A percentile compares a stretch with the other conserved stretches of the same genome.
phyloP scores from a whole-genome alignment of 1,140 invertebrate genomes.

The Cyclina sinensis region DNA sequence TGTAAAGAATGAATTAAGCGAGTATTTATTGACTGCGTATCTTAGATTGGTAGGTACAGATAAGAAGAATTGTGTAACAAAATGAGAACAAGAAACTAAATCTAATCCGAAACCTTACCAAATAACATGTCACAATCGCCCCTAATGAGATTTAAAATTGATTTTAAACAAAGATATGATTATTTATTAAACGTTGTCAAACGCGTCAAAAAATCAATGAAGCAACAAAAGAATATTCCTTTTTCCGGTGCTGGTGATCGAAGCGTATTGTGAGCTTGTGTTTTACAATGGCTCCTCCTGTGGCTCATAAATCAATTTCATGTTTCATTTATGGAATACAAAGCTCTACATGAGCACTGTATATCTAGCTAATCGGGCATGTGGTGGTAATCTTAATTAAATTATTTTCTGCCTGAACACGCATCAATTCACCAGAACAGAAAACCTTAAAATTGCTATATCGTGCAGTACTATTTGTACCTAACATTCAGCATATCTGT shows the following conservation, averaged over 20 bases:
- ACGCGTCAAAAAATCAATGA: constrained; percentile 32
- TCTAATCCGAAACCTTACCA: not conserved
- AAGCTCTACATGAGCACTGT: constrained; percentile 1
- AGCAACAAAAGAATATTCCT: not conserved
- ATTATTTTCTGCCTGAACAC: constrained; percentile 52
- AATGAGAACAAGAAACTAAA: constrained; percentile 1
- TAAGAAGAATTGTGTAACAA: not conserved
- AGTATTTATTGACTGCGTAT: not conserved
- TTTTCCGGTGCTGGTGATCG: not conserved
- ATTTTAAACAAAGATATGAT: constrained; percentile 20
- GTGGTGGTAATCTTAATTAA: constrained; percentile 46
- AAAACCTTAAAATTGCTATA: not conserved
- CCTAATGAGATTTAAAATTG: constrained; percentile 12
- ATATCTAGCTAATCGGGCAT: constrained; percentile 28
- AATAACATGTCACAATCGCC: constrained; percentile 2
- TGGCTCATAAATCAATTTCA: constrained; percentile 15
- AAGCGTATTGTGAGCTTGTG: constrained; percentile 30
- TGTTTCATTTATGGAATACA: constrained; percentile 45
- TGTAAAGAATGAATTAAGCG: not conserved
- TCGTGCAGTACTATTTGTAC: not conserved
- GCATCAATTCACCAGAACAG: constrained; percentile 7
- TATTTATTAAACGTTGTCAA: constrained; percentile 36
- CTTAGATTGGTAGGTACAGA: not conserved
- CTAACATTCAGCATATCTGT: too few species aligned
- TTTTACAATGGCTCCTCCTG: not conserved